Conservation (phyloP, 2,888 invertebrate genomes). For the Mimas tiliae region DNA sequence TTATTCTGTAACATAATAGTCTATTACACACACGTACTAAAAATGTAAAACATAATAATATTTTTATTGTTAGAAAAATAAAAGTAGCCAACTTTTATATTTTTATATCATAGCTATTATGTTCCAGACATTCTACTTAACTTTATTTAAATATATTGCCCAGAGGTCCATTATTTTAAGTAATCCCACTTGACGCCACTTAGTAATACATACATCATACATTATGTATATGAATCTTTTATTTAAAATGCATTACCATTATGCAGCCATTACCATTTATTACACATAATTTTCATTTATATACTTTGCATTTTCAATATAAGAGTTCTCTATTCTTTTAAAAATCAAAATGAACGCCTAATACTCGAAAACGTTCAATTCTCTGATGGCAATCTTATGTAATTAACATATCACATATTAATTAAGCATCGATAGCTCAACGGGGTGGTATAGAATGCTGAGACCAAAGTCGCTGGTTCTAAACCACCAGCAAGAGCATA, state of each 20-base stretch:
- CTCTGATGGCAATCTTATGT: no score
- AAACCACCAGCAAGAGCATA: no score
- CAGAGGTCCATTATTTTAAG: slow-evolving; percentile 16
- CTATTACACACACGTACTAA: neutral
- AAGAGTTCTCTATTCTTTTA: neutral
- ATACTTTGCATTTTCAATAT: neutral
- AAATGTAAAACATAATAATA: neutral
- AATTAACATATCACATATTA: no score
- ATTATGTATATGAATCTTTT: slow-evolving; percentile 9
- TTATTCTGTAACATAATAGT: no score
- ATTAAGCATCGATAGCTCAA: no score
- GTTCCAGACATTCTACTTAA: slow-evolving; percentile 9
- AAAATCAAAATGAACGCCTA: neutral
- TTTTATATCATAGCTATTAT: neutral
- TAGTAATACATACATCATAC: neutral
- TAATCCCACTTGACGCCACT: slow-evolving; percentile 17
- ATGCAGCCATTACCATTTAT: neutral
- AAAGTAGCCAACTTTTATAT: neutral
- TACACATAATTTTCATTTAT: neutral
- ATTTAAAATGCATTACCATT: slow-evolving; percentile 7
- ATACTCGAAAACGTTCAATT: neutral
- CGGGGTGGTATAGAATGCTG: no score
- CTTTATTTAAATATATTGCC: slow-evolving; percentile 15
- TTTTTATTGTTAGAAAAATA: neutral
- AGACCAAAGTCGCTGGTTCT: no score